phyloP scores from a whole-genome alignment of 2,888 invertebrate genomes.

The Gymnosoma rotundatum region DNA sequence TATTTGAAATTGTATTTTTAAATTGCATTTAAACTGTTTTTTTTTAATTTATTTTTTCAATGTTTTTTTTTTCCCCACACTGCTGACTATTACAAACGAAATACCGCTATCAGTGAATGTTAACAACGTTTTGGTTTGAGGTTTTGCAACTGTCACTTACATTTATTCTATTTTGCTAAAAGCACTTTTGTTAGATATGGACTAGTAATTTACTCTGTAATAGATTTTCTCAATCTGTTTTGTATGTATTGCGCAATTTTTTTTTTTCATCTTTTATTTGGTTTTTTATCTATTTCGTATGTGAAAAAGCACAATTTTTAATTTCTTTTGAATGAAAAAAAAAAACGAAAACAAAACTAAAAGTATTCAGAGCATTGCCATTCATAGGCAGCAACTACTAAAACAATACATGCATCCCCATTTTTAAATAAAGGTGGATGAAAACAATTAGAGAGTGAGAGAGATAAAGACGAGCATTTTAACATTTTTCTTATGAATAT shows the following conservation, averaged over 20 bases:
- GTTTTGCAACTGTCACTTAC: constrained; percentile 58
- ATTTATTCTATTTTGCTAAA: constrained; percentile 37
- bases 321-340: constrained; percentile 53
- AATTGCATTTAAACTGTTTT: constrained; percentile 19
- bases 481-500: too few species aligned
- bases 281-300: constrained; percentile 2
- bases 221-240: constrained; percentile 25
- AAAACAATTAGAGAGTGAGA: too few species aligned
- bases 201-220: constrained; percentile 16
- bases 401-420: constrained; percentile 6
- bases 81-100: neutral
- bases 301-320: constrained; percentile 43
- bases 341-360: neutral
- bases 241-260: neutral
- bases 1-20: constrained; percentile 17
- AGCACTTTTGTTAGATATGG: neutral
- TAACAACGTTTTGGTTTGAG: constrained; percentile 67
- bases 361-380: constrained; percentile 42
- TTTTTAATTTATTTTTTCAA: neutral
- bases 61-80: constrained; percentile 45
- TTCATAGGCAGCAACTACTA: constrained; percentile 26
- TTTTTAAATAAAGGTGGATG: too few species aligned
- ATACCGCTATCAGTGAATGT: constrained; percentile 59
- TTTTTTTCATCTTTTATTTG: neutral
- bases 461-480: too few species aligned